A percentile compares a stretch with the other conserved stretches of the same genome.
phyloP scores from a whole-genome alignment of 2,888 invertebrate genomes.

The Microchrysa polita region DNA sequence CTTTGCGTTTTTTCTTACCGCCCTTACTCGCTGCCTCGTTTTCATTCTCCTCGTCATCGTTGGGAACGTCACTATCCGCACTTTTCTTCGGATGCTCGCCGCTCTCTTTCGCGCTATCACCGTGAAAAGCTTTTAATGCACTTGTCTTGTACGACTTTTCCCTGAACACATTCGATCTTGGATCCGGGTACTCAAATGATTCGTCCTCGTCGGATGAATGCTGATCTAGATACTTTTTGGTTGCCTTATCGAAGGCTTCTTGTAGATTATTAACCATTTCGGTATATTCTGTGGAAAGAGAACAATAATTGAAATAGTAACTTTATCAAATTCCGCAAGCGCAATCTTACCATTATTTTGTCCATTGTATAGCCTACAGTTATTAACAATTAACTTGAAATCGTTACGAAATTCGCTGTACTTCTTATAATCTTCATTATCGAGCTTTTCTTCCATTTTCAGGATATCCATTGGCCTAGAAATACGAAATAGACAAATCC shows the following conservation, averaged over 20 bases:
- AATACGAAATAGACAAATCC: not conserved
- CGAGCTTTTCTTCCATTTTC: conserved; percentile 87
- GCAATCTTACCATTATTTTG: conserved; percentile 81
- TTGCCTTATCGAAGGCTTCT: conserved; percentile 81
- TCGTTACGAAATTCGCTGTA: conserved; percentile 86
- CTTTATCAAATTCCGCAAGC: not conserved
- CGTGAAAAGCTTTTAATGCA: conserved; percentile 55
- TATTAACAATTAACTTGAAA: conserved; percentile 91
- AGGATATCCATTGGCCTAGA: conserved; percentile 85
- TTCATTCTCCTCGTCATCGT: not conserved
- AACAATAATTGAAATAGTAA: not conserved
- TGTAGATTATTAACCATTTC: conserved; percentile 87
- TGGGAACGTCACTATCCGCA: conserved; percentile 48
- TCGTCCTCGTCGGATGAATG: conserved; percentile 82
- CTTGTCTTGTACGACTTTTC: conserved; percentile 63
- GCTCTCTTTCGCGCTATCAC: conserved; percentile 49
- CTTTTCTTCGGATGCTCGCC: conserved; percentile 41
- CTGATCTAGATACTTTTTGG: conserved; percentile 84
- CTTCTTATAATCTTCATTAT: conserved; percentile 80
- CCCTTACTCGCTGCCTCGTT: conserved; percentile 13
- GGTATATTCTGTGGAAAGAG: conserved; percentile 76
- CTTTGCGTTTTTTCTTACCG: conserved; percentile 44
- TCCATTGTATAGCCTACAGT: conserved; percentile 92
- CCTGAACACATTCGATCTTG: conserved; percentile 64
- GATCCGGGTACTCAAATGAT: conserved; percentile 72